A percentile compares a stretch with the other conserved stretches of the same genome.
Conservation (phyloP, 2,113 vertebrate genomes). For the Phasianus colchicus region DNA sequence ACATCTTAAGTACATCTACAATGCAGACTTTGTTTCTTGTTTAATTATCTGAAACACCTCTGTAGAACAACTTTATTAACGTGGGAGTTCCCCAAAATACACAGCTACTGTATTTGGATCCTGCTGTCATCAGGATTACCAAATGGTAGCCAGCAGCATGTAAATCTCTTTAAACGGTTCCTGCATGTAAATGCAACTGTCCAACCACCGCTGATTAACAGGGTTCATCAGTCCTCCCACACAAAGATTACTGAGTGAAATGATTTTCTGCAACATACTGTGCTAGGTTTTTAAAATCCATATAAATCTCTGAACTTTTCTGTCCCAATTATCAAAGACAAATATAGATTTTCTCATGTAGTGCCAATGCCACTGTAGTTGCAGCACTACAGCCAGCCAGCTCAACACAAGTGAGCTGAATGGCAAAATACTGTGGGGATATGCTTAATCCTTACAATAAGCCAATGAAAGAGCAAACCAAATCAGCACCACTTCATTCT, state of each 20-base stretch:
- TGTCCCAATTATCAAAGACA: neutral
- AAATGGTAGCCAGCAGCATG: neutral
- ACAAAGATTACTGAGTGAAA: neutral
- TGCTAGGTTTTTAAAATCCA: neutral
- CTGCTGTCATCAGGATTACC: neutral
- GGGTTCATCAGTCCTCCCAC: neutral
- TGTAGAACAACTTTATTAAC: neutral
- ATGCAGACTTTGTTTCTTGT: neutral
- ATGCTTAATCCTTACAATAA: neutral
- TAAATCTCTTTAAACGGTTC: neutral
- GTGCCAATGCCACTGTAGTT: neutral
- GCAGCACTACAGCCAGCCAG: neutral
- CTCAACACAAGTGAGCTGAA: neutral
- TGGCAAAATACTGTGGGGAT: neutral
- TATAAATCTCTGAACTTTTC: neutral
- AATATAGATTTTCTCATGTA: neutral
- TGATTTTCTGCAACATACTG: neutral
- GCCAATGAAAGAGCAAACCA: neutral
- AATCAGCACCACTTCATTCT: conserved; percentile 11
- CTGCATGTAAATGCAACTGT: neutral
- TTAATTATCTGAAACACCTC: neutral
- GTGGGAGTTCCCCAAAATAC: neutral
- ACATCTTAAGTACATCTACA: neutral
- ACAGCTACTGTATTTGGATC: neutral
- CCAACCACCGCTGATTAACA: neutral